These are phyloP conservation scores for Drosophila setifemur DNA, from an alignment of 1,140 invertebrate genomes.

Conservation along the genomic window DNA sequence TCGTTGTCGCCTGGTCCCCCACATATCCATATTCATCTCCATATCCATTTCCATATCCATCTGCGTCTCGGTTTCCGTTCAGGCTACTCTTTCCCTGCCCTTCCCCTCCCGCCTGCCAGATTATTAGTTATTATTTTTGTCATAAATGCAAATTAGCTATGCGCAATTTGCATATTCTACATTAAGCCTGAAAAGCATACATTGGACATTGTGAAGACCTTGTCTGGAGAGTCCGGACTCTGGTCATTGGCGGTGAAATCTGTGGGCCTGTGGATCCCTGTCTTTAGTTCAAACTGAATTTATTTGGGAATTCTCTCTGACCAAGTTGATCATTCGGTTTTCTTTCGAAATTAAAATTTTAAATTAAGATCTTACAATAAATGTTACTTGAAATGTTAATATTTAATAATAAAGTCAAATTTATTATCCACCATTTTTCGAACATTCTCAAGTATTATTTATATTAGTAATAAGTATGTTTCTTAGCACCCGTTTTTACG, in stretches of 20 bases:
- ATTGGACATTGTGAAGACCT: slow-evolving; percentile 14
- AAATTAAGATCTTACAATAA: too few species aligned
- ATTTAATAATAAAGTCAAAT: too few species aligned
- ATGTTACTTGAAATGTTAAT: too few species aligned
- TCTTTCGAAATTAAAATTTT: too few species aligned
- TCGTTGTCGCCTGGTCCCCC: slow-evolving; percentile 53
- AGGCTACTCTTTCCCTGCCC: neutral
- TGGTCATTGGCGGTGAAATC: neutral
- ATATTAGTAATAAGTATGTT: neutral
- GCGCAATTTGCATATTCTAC: slow-evolving; percentile 78
- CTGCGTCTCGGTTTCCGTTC: slow-evolving; percentile 20
- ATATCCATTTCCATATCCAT: slow-evolving; percentile 16
- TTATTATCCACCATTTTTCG: neutral
- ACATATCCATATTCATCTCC: slow-evolving; percentile 2
- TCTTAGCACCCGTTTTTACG: too few species aligned
- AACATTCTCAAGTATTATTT: neutral
- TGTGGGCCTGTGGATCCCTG: neutral
- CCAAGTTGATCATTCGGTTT: slow-evolving; percentile 17
- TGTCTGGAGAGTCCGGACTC: slow-evolving; percentile 3
- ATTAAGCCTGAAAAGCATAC: slow-evolving; percentile 58
- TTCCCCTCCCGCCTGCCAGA: slow-evolving; percentile 34
- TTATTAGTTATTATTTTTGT: slow-evolving; percentile 80
- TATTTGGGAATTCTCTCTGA: slow-evolving; percentile 8
- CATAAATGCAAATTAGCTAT: slow-evolving; percentile 76
- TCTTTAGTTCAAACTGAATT: neutral